A percentile compares a stretch with the other conserved stretches of the same genome.
These are phyloP conservation scores for Montipora foliosa DNA, from an alignment of 64 coral and sea anemone species.

Conservation along the genomic window DNA sequence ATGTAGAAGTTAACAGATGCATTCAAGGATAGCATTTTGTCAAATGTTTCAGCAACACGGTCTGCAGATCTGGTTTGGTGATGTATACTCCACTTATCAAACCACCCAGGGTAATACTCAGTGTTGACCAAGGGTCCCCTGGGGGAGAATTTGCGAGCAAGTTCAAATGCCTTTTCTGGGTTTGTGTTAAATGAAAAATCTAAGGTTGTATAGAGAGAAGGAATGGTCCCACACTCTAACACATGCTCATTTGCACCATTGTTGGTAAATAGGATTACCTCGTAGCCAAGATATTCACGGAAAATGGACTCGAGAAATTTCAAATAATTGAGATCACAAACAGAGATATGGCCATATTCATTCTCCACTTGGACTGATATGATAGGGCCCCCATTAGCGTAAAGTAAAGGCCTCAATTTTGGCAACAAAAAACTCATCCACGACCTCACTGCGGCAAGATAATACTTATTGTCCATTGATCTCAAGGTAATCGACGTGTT, in stretches of 20 bases:
- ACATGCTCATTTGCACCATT: conserved; percentile 37
- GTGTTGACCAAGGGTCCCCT: conserved; percentile 91
- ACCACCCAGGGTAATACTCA: conserved; percentile 95
- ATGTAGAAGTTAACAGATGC: conserved; percentile 97
- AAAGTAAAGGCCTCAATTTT: conserved; percentile 82
- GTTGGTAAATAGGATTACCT: conserved; percentile 89
- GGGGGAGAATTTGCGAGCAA: conserved; percentile 71
- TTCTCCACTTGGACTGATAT: conserved; percentile 94
- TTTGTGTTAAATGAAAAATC: conserved; percentile 77
- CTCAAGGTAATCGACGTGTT: conserved; percentile 79
- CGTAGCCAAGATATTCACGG: conserved; percentile 67
- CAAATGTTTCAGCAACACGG: conserved; percentile 74
- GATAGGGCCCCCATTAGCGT: conserved; percentile 85
- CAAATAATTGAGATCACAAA: conserved; percentile 84
- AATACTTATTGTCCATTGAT: conserved; percentile 70
- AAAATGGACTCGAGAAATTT: conserved; percentile 69
- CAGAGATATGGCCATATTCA: conserved; percentile 75
- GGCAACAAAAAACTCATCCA: conserved; percentile 93
- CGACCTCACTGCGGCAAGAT: conserved; percentile 81
- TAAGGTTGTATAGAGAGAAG: conserved; percentile 81
- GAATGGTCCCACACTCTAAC: conserved; percentile 80
- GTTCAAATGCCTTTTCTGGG: conserved; percentile 66
- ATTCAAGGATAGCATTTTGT: conserved; percentile 92
- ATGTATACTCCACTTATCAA: conserved; percentile 84
- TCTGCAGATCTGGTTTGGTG: conserved; percentile 62